Base-by-base conservation (phyloP, 2,888 invertebrate species). In the Bombylius major region DNA sequence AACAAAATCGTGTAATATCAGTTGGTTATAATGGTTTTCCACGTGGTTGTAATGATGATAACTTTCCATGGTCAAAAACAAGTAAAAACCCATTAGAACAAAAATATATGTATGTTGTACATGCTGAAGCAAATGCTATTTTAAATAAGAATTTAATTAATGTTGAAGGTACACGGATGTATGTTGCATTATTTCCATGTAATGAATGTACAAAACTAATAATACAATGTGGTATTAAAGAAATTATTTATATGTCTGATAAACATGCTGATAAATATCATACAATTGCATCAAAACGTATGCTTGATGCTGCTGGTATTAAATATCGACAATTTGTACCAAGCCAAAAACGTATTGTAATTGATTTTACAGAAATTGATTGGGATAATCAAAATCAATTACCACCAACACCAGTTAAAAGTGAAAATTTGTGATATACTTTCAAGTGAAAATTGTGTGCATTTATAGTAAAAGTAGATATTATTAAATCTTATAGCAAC, bases 1-100 rank as follows among this genome's bases (percentile, higher is more conserved):
- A 88, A 0, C 64, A 70, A 4, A 90, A 92, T 49, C 86, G 84
- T 71, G 89, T 99, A 65, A 87, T 99, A 50, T 92, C 92, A 32
- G 80, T 94, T 58, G 98, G 98, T 59, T 99, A 98, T 69, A 99
- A 99, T 79, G 97, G 98, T 3, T 92, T 98, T 87, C 98, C 98
- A 0, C 81, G 76, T 57, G 92, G 90, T 5, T 97, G 96, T 67
- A 76, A 76, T 66, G 97, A 98, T 73, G 88, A 94, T 69, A 76
- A 79, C 31, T 89, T 96, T 73, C 91, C 97, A 0, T 99, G 98
- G 98, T 77, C 77, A 1, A 91, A 91, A 69, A 65, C 72, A 0
- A 48, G 58, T 12, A 55, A 52, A 1, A 75, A 82, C 64, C 70
- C 75, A 13, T 71, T 89, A 55, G 80, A 91, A 47, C 86, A 81